phyloP scores from a whole-genome alignment of 92 coral and sea anemone genomes.

The Phymanthus crucifer region DNA sequence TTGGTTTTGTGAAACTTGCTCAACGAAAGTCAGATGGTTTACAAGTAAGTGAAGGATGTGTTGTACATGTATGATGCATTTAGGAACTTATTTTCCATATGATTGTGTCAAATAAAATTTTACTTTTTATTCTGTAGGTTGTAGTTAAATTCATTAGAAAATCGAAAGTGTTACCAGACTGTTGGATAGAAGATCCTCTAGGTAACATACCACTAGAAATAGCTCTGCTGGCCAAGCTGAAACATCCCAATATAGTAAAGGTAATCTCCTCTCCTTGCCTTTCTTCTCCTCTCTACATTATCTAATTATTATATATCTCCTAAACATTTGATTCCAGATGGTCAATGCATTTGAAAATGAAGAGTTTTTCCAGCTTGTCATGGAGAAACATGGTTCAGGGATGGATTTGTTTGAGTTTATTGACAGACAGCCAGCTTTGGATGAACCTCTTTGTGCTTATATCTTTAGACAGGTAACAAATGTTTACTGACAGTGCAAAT shows the following conservation, averaged over 20 bases:
- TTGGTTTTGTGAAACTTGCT: conserved; percentile 93
- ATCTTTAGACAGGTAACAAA: conserved; percentile 87
- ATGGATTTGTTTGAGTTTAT: conserved; percentile 98
- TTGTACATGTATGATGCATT: not conserved
- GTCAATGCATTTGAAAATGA: conserved; percentile 94
- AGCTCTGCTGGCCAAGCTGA: conserved; percentile 78
- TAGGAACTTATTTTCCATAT: not conserved
- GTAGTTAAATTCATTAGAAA: conserved; percentile 94
- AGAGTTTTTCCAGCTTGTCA: conserved; percentile 92
- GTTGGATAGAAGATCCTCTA: conserved; percentile 85
- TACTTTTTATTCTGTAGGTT: conserved; percentile 42
- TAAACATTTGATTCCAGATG: conserved; percentile 51
- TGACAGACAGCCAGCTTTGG: conserved; percentile 89
- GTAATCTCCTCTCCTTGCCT: conserved; percentile 22
- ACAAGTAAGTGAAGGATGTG: conserved; percentile 52
- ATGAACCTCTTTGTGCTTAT: conserved; percentile 88
- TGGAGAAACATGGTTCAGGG: conserved; percentile 97
- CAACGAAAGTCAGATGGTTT: conserved; percentile 72
- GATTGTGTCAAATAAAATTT: not conserved
- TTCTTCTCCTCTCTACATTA: no score
- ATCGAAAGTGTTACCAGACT: conserved; percentile 82
- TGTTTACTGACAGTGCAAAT: no score
- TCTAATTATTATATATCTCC: not conserved
- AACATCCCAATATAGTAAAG: conserved; percentile 90
- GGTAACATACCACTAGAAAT: conserved; percentile 88